Conservation (phyloP, 2,113 vertebrate genomes). For the Oostethus manadensis region DNA sequence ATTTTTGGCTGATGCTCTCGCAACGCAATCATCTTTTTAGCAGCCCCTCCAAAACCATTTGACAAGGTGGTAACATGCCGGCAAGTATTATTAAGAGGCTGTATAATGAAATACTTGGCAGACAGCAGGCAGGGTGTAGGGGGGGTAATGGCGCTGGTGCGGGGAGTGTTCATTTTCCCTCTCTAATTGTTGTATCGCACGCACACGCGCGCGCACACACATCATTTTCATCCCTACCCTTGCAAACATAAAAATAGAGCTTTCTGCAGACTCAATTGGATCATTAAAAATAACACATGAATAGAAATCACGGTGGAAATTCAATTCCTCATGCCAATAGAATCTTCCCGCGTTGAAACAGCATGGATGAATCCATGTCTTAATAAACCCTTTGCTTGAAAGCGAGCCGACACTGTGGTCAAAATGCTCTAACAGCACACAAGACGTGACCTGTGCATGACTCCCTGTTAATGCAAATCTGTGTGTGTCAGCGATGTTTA, state of each 20-base stretch:
- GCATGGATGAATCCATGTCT: conserved; percentile 14
- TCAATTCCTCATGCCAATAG: conserved; percentile 33
- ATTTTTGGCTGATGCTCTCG: conserved; percentile 19
- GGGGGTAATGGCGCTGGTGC: not conserved
- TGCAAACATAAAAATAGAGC: conserved; percentile 14
- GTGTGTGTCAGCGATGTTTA: conserved; percentile 13
- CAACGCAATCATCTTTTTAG: conserved; percentile 35
- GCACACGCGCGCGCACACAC: not conserved
- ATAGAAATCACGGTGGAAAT: conserved; percentile 51
- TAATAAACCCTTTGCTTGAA: conserved; percentile 41
- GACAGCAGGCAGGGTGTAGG: conserved; percentile 14
- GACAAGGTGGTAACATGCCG: conserved; percentile 26
- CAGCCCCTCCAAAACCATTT: conserved; percentile 47
- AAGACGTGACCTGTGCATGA: conserved; percentile 11
- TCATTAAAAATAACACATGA: conserved; percentile 42
- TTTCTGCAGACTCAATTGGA: conserved; percentile 25
- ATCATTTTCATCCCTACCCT: conserved; percentile 11
- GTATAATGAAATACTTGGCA: conserved; percentile 55
- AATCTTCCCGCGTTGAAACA: conserved; percentile 32
- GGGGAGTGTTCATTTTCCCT: conserved; percentile 10
- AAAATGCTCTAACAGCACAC: conserved; percentile 12
- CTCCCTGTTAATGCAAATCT: conserved; percentile 16
- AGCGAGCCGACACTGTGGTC: conserved; percentile 12
- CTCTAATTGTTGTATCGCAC: conserved; percentile 37
- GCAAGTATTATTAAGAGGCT: conserved; percentile 23